phyloP scores from a whole-genome alignment of 1,140 invertebrate genomes.

The Sesamia nonagrioides region DNA sequence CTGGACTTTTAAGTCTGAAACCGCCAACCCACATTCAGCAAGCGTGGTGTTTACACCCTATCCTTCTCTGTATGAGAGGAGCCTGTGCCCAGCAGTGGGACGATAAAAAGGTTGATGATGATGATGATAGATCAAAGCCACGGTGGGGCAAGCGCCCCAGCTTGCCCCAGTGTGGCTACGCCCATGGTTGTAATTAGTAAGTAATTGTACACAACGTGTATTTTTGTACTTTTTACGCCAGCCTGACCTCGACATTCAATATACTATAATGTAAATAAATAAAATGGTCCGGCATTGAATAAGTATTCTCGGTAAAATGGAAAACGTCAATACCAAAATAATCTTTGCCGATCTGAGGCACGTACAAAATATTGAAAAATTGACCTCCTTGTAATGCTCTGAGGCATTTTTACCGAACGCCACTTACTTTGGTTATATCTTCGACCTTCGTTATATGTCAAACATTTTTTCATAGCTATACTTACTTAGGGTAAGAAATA shows the following conservation, averaged over 20 bases:
- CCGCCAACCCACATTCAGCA: too few species aligned
- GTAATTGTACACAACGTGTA: slow-evolving; percentile 24
- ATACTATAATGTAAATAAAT: slow-evolving; percentile 35
- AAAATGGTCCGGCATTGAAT: slow-evolving; percentile 39
- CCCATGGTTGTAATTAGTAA: too few species aligned
- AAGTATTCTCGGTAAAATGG: slow-evolving; percentile 9
- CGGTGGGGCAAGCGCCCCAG: too few species aligned
- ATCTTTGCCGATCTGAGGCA: slow-evolving; percentile 21
- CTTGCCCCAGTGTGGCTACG: too few species aligned
- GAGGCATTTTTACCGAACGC: neutral
- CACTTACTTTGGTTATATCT: neutral
- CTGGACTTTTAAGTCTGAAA: too few species aligned
- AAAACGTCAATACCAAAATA: slow-evolving; percentile 27
- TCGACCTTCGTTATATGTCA: neutral
- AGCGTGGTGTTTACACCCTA: too few species aligned
- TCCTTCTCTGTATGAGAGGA: too few species aligned
- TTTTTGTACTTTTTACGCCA: slow-evolving; percentile 3
- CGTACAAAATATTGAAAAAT: slow-evolving; percentile 26
- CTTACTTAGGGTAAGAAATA: neutral
- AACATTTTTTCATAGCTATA: neutral
- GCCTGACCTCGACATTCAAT: slow-evolving; percentile 33
- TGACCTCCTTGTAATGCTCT: slow-evolving; percentile 32
- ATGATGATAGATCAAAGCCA: too few species aligned
- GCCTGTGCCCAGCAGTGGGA: too few species aligned
- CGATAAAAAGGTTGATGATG: too few species aligned